Evolutionary conservation across 2,113 vertebrate species (phyloP), one percentile per base, ranked within the genome.

Genomic region (Corythoichthys haematopterus): DNA sequence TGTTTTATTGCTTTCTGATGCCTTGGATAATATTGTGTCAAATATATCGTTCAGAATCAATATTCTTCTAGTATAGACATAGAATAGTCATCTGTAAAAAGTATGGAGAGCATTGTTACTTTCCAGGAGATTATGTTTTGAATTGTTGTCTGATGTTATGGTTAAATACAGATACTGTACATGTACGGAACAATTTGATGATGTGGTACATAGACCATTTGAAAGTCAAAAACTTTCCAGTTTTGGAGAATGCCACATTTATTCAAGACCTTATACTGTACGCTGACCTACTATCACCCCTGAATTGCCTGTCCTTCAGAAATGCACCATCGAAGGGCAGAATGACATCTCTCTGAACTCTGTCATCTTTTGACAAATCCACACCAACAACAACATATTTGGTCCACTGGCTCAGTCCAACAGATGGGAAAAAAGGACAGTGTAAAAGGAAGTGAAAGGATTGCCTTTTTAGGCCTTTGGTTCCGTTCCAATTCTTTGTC

Each of bases 381-480:
- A 74, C 80, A 79, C 84, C 80, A 78, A 77, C 78, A 50, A 9
- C 77, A 80, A 84, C 82, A 86, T 80, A 88, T 85, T 92, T 89
- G 89, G 88, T 89, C 70, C 62, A 71, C 38, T 77, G 59, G n/a
- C 84, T 85, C 70, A 85, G 86, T 84, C 85, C 84, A 88, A 78
- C 90, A 91, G 90, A 91, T 91, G 90, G 88, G 84, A 87, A 89
- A 87, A 91, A 4, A 43, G 9, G 40, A 43, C 40, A 43, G 40
- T 43, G 6, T 36, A 14, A 6, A 57, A 36, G 55, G 11, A 12
- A 12, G 11, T 35, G 11, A 43, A 43, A 43, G 12, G 33, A 56
- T 56, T 56, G 80, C 64, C 83, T 83, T 77, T 76, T 89, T 84
- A 84, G 71, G 75, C 74, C 80, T 86, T 79, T 81, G 85, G 60